Evolutionary conservation across 2,888 invertebrate species (phyloP).

Genomic region (Drosophila pseudotalamancana): DNA sequence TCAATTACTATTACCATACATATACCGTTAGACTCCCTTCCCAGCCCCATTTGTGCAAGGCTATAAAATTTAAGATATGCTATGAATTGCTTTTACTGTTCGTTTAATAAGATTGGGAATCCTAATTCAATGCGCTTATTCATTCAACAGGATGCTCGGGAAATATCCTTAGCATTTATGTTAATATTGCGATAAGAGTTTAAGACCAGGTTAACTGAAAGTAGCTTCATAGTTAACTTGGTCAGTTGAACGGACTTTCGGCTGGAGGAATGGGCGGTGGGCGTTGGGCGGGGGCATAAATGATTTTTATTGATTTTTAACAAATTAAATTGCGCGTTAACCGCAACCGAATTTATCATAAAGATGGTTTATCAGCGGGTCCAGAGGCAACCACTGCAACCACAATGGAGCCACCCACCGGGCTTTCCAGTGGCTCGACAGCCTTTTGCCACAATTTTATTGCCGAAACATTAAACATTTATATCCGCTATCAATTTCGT

Average conservation of each 20-base stretch:
- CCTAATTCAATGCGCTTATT: not conserved
- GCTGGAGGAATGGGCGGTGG: too few species aligned
- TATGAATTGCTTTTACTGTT: too few species aligned
- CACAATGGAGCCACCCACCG: not conserved
- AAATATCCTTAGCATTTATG: not conserved
- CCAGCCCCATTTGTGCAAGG: too few species aligned
- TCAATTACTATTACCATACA: too few species aligned
- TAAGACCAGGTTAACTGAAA: constrained; percentile 4
- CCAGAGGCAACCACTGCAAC: constrained; percentile 21
- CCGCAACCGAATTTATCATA: constrained; percentile 76
- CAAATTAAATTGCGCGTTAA: constrained; percentile 78
- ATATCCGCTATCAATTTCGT: constrained; percentile 78
- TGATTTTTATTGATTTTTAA: constrained; percentile 78
- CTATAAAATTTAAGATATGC: too few species aligned
- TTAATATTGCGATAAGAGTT: constrained; percentile 8
- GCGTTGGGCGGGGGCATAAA: constrained; percentile 33
- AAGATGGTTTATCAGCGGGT: constrained; percentile 69
- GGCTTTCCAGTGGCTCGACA: constrained; percentile 36
- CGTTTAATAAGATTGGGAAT: not conserved
- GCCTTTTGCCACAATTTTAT: constrained; percentile 69
- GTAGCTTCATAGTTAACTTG: not conserved
- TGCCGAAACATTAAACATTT: constrained; percentile 80
- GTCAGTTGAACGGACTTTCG: too few species aligned
- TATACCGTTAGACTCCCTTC: too few species aligned
- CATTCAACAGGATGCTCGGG: not conserved